Base-by-base conservation (phyloP, 1,140 invertebrate genomes). In the Drosophila carrolli region DNA sequence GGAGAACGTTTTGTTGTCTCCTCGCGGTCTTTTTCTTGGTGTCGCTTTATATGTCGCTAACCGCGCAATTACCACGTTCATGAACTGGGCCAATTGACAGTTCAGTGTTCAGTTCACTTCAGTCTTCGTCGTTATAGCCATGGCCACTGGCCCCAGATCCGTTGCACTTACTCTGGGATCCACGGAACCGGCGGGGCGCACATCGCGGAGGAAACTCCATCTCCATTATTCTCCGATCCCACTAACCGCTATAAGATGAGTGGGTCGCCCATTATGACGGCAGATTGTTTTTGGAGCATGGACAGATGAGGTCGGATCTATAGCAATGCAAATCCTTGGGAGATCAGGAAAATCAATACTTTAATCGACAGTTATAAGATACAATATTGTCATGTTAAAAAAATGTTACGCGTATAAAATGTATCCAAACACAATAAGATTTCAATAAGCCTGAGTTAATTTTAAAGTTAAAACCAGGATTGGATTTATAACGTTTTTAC, bases 81-180 rank as follows among this genome's bases (percentile, higher is more conserved):
- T 76, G 79, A 86, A 86, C 79, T 86, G 82, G 82, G 82, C 83
- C 82, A 88, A 86, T 86, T 88, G 82, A 77, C 75, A 77, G 75
- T 76, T 76, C 48, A 61, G 44, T 63, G 50, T 14, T 35, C 50
- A 11, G 27, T 29, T 62, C 37, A 29, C 16, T 27, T 2, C 4
- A 38, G 14, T 32, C 41, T 35, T 51, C 27, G 47, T 27, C 41
- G n/a, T 23, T 11, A 11, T 16, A 27, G 19, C 47, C 47, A 9
- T 23, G 9, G 37, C n/a, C n/a, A n/a, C 11, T 29, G 43, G 16
- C 40, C 5, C 50, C 61, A 46, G 23, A 68, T 27, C 71, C 50
- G 71, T 62, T 53, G 59, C 50, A 32, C 43, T 38, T 6, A 5
- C 54, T 37, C 23, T 51, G 23, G 32, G 32, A 8, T 16, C 27